Percentiles rank a stretch among this genome's conserved stretches.
phyloP scores from a whole-genome alignment of 2,888 invertebrate genomes.

The Frankliniella intonsa region DNA sequence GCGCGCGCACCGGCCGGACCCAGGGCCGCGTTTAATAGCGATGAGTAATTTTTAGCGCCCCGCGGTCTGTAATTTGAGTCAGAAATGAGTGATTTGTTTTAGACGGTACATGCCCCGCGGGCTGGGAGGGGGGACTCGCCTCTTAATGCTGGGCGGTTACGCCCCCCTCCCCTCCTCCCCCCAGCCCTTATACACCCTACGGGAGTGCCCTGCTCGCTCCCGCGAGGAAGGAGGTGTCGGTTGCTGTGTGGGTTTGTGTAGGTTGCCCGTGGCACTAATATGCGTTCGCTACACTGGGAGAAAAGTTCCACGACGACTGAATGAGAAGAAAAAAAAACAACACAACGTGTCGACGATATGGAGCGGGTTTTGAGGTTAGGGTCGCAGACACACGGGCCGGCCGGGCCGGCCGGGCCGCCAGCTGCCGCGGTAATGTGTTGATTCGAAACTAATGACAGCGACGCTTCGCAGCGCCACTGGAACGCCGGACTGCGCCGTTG shows the following conservation, averaged over 20 bases:
- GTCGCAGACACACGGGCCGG: not conserved
- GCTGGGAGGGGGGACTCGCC: too few species aligned
- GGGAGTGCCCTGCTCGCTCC: not conserved
- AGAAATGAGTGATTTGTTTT: constrained; percentile 23
- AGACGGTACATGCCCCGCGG: not conserved
- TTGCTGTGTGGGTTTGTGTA: not conserved
- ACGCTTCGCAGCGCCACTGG: not conserved
- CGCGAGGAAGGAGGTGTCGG: not conserved
- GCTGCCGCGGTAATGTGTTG: constrained; percentile 16
- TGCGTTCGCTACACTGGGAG: not conserved
- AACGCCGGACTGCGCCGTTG: not conserved
- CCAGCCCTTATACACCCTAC: not conserved
- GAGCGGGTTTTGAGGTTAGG: too few species aligned
- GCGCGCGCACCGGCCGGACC: not conserved
- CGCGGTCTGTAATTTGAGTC: constrained; percentile 4
- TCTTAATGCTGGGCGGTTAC: too few species aligned
- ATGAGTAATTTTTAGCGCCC: constrained; percentile 22
- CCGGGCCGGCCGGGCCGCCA: not conserved
- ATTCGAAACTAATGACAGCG: constrained; percentile 11
- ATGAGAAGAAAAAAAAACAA: too few species aligned
- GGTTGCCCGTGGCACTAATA: constrained; percentile 20
- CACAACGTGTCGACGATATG: too few species aligned
- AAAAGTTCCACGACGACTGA: not conserved
- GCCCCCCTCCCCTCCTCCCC: not conserved
- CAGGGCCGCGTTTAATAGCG: not conserved